Conservation (phyloP, 2,797 vertebrate genomes). For the Acrossocheilus fasciatus region DNA sequence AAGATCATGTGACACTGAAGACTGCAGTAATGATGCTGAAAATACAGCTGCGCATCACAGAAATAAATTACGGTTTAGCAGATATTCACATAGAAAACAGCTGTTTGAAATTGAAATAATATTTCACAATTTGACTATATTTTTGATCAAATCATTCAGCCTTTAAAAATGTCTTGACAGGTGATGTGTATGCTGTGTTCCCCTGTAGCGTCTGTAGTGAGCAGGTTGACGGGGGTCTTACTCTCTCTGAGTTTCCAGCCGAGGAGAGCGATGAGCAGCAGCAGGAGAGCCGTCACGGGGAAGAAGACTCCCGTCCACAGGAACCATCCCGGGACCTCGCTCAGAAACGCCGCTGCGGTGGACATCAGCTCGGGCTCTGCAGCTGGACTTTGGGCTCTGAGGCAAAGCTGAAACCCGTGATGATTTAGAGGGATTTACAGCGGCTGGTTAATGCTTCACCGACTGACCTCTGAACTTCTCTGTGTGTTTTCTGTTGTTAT, state of each 20-base stretch:
- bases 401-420: constrained; percentile 56
- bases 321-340: constrained; percentile 59
- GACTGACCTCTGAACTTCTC: constrained; percentile 10
- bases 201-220: too few relatives aligned
- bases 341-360: constrained; percentile 45
- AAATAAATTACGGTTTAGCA: not conserved
- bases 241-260: constrained; percentile 58
- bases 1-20: constrained; percentile 4
- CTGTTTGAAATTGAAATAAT: not conserved
- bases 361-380: constrained; percentile 36
- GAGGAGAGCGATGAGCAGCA: constrained; percentile 57
- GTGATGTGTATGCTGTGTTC: not conserved
- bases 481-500: not conserved
- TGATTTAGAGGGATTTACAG: constrained; percentile 61
- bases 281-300: constrained; percentile 57
- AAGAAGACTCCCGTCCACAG: constrained; percentile 60
- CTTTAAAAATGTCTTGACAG: not conserved
- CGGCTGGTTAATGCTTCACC: constrained; percentile 65
- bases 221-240: constrained; percentile 1
- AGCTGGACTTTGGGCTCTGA: constrained; percentile 59
- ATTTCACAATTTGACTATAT: not conserved
- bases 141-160: not conserved
- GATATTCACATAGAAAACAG: not conserved
- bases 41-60: not conserved
- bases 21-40: constrained; percentile 8